Evolutionary conservation across 2,888 invertebrate genomes (phyloP).

Genomic region (Dryobota labecula): DNA sequence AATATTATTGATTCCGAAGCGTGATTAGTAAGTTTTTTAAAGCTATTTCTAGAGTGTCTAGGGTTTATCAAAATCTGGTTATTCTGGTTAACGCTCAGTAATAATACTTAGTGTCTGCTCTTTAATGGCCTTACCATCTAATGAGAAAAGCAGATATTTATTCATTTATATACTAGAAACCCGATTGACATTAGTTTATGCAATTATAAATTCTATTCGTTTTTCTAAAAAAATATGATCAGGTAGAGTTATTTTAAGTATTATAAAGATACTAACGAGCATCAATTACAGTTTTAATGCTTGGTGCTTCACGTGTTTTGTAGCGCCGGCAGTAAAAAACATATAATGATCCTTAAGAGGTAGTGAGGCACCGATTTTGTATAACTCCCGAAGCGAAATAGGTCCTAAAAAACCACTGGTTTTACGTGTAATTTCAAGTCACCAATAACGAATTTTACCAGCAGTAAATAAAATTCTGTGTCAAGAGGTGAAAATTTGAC

Average conservation of each 20-base stretch:
- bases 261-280: conserved; percentile 24
- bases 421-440: not conserved
- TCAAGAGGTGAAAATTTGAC: not conserved
- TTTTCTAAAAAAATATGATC: conserved; percentile 4
- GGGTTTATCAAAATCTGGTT: conserved; percentile 47
- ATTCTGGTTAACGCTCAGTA: conserved; percentile 40
- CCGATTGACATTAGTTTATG: conserved; percentile 1
- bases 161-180: not conserved
- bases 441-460: not conserved
- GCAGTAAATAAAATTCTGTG: not conserved
- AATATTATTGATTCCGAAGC: conserved; percentile 54
- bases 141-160: conserved; percentile 5
- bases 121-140: conserved; percentile 12
- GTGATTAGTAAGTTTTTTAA: conserved; percentile 41
- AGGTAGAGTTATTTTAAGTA: conserved; percentile 16
- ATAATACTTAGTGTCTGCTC: conserved; percentile 19
- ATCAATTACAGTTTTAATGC: conserved; percentile 34
- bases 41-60: conserved; percentile 38
- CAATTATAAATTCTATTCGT: not conserved
- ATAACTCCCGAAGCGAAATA: conserved; percentile 1
- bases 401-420: conserved; percentile 7
- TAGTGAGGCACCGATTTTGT: conserved; percentile 16
- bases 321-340: conserved; percentile 45
- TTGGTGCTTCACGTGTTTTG: conserved; percentile 26
- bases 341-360: conserved; percentile 17